phyloP scores from a whole-genome alignment of 2,113 vertebrate genomes.

The Theropithecus gelada region DNA sequence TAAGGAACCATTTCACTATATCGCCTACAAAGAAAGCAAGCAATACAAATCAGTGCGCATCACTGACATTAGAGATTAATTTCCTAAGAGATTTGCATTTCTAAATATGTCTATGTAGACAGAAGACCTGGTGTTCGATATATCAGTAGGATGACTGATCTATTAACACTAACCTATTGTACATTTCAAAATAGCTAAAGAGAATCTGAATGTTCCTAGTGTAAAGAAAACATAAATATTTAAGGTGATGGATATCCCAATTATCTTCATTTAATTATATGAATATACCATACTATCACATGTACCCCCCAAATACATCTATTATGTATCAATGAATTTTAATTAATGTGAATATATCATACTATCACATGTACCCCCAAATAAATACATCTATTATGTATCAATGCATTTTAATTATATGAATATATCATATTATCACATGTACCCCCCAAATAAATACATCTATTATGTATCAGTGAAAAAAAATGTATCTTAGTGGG shows the following conservation, averaged over 20 bases:
- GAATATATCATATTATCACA: neutral
- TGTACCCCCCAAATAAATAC: neutral
- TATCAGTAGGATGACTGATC: neutral
- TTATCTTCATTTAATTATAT: neutral
- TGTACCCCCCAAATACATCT: neutral
- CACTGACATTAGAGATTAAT: neutral
- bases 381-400: neutral
- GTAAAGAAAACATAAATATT: neutral
- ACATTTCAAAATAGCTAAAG: neutral
- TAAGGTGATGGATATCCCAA: neutral
- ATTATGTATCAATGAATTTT: neutral
- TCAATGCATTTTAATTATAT: neutral
- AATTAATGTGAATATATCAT: neutral
- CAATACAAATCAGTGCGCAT: neutral
- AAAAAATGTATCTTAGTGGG: neutral
- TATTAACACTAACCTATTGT: neutral
- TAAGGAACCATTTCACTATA: neutral
- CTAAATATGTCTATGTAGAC: neutral
- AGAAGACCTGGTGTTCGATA: neutral
- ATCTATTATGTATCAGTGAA: neutral
- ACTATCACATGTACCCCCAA: neutral
- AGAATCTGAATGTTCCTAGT: neutral
- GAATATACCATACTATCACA: neutral
- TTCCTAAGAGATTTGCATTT: constrained; percentile 20
- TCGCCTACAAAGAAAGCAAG: neutral